phyloP scores from a whole-genome alignment of 92 coral and sea anemone genomes.

The Galaxea fascicularis region DNA sequence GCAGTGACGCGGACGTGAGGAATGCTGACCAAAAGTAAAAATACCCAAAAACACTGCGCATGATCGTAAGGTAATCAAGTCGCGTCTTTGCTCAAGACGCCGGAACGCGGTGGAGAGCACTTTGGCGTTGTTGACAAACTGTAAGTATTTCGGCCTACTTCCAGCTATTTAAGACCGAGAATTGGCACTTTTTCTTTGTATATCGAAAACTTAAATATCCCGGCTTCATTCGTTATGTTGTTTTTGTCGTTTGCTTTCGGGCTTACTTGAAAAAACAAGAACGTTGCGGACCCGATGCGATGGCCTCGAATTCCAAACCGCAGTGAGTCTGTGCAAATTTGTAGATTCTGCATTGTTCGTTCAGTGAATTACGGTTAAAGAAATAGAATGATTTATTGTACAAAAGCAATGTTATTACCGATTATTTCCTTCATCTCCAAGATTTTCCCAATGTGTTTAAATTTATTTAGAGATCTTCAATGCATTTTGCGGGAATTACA shows the following conservation, averaged over 20 bases:
- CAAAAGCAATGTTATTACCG: background rate
- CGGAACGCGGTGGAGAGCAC: slow-evolving; percentile 16
- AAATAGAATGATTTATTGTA: background rate
- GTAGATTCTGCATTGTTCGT: background rate
- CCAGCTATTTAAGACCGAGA: background rate
- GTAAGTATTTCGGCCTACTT: slow-evolving; percentile 27
- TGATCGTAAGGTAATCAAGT: slow-evolving; percentile 21
- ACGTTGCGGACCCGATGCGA: too few species aligned
- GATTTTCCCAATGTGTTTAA: too few species aligned
- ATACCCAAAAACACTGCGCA: slow-evolving; percentile 15
- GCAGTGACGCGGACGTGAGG: slow-evolving; percentile 19
- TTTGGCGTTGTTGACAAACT: slow-evolving; percentile 39
- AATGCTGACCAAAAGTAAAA: slow-evolving; percentile 28
- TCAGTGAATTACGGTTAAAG: slow-evolving; percentile 3
- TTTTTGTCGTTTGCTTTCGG: slow-evolving; percentile 16
- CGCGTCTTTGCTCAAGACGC: slow-evolving; percentile 39
- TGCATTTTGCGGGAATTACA: too few species aligned
- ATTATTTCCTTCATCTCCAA: too few species aligned
- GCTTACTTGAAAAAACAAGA: slow-evolving; percentile 1
- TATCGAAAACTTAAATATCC: slow-evolving; percentile 17
- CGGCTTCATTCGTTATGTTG: slow-evolving; percentile 25
- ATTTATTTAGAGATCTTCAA: too few species aligned
- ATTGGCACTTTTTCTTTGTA: slow-evolving; percentile 39
- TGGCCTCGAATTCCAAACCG: background rate
- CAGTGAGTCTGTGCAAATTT: background rate